Evolutionary conservation across 2,888 invertebrate genomes (phyloP), one percentile per base, ranked within the genome.

Genomic region (Caenorhabditis wallacei): DNA sequence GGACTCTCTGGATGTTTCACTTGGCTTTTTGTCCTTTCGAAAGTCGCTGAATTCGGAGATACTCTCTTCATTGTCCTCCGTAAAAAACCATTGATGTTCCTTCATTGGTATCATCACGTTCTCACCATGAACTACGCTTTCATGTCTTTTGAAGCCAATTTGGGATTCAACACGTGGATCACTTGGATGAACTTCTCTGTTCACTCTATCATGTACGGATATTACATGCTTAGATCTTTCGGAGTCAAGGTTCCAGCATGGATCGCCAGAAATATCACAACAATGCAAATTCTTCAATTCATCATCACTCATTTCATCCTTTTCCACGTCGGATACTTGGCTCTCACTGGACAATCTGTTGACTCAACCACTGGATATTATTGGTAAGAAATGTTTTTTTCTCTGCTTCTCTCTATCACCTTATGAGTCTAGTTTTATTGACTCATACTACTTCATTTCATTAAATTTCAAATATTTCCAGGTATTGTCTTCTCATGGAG

Each of bases 211-310:
- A 89, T 89, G 88, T 89, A 88, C 68, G 86, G 88, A 56, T 91
- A 91, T 78, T 91, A 91, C 79, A 90, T 91, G 87, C 83, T 91
- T 40, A 87, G 91, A 10, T 91, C 91, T n/a, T 85, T 89, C 84
- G 89, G 89, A 64, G 87, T 91, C 68, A 84, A 84, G 37, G 89
- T 91, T 16, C 91, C 91, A 20, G 91, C 90, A 48, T 79, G 85
- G 76, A 85, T 91, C 20, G 88, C 91, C 18, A 88, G 86, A 63
- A 86, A 81, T 53, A 88, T 91, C 84, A 91, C 91, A 13, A 80
- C 87, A 5, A 81, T 87, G 35, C 91, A 91, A 85, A 88, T 91
- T 48, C 80, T 89, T 22, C 90, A 90, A 80, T 90, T 90, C 74
- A 56, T 89, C 48, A 87, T 90, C 80, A 90, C 90, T 30, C 85